These are phyloP conservation scores for Drosophila pullipes DNA, from an alignment of 2,888 invertebrate genomes.

Conservation along the genomic window DNA sequence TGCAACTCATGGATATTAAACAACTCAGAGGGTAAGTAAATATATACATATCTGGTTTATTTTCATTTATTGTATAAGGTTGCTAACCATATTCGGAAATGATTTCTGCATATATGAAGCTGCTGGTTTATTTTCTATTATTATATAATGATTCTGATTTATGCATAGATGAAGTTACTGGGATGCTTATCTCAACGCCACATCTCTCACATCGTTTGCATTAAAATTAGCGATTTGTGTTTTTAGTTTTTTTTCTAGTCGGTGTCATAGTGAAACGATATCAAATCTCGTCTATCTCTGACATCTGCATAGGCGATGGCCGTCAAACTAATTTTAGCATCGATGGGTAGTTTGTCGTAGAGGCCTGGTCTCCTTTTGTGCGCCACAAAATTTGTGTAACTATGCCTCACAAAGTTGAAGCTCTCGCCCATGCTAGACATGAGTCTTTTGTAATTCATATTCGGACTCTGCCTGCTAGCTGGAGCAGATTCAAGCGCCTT, in stretches of 20 bases:
- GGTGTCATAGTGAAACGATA: neutral
- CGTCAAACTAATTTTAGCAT: slow-evolving; percentile 15
- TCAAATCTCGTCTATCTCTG: slow-evolving; percentile 1
- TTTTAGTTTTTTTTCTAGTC: neutral
- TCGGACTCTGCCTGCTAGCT: neutral
- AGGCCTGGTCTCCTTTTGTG: slow-evolving; percentile 14
- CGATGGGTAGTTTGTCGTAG: slow-evolving; percentile 17
- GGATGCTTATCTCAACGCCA: neutral
- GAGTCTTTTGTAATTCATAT: neutral
- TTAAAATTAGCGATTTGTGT: neutral
- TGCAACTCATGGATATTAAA: neutral
- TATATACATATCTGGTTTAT: neutral
- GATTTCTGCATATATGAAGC: neutral
- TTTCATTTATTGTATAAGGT: neutral
- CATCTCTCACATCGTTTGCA: neutral
- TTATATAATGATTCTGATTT: neutral
- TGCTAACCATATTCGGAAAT: neutral
- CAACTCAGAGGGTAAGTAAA: too few species aligned
- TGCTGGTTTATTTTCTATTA: neutral
- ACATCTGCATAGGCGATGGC: slow-evolving; percentile 13
- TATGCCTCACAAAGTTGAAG: slow-evolving; percentile 32
- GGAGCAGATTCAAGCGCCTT: neutral
- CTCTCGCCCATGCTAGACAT: slow-evolving; percentile 5
- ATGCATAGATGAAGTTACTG: neutral
- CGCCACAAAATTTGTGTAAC: slow-evolving; percentile 40